phyloP scores from a whole-genome alignment of 1,140 invertebrate species.

The Carcinoscorpius rotundicauda region DNA sequence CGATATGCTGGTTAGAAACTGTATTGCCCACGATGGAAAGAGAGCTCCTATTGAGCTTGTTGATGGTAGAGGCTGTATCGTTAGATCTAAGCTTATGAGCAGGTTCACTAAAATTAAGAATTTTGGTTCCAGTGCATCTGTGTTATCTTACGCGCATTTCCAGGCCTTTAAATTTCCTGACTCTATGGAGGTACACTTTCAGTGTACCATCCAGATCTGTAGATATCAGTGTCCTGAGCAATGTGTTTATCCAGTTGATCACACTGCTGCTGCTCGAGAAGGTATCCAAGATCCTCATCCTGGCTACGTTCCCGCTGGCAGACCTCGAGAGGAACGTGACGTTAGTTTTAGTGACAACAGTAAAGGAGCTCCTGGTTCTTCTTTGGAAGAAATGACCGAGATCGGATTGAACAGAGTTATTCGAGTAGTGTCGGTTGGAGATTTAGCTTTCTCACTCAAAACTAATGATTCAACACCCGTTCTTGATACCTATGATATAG shows the following conservation, averaged over 20 bases:
- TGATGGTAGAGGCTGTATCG: conserved; percentile 82
- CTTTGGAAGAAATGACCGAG: conserved; percentile 19
- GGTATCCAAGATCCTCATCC: conserved; percentile 1
- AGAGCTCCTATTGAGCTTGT: conserved; percentile 82
- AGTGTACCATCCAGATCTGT: conserved; percentile 30
- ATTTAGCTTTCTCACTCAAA: conserved; percentile 12
- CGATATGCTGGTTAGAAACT: conserved; percentile 87
- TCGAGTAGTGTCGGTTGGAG: conserved; percentile 43
- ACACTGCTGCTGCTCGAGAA: conserved; percentile 6
- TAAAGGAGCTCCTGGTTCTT: neutral
- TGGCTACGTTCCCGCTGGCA: neutral
- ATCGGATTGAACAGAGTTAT: conserved; percentile 28
- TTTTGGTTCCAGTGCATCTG: conserved; percentile 83
- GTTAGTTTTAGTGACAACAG: conserved; percentile 4
- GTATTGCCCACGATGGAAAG: conserved; percentile 87
- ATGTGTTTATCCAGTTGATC: conserved; percentile 13
- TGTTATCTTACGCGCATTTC: conserved; percentile 89
- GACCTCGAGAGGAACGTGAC: conserved; percentile 17
- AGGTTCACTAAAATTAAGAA: conserved; percentile 94
- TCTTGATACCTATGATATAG: conserved; percentile 22
- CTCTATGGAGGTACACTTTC: conserved; percentile 30
- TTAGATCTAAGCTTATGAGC: conserved; percentile 80
- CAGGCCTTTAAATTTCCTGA: conserved; percentile 27
- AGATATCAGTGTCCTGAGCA: conserved; percentile 18
- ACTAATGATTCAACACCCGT: neutral